Evolutionary conservation across 1,140 invertebrate genomes (phyloP), one percentile per base, ranked within the genome.

Genomic region (Colletes gigas): DNA sequence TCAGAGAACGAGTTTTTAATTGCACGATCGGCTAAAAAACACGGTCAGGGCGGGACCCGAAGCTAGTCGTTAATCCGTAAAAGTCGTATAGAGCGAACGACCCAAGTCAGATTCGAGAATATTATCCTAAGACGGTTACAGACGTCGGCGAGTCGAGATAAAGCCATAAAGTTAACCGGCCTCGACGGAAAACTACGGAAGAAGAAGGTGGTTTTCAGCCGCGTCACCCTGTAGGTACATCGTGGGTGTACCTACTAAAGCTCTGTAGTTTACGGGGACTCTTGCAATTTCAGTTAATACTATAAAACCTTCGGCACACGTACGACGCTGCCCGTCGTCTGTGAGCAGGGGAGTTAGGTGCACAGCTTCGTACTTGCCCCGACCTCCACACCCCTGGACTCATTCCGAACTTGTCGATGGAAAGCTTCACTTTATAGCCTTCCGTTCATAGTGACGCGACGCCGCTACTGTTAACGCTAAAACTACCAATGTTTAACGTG

Each of bases 221-320:
- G 50, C 41, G n/a, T 8, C 84, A 86, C 80, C 83, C 75, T 82
- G 70, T 85, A 71, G 41, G 55, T 65, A 69, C 54, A 19, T 47
- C 52, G 52, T 60, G 21, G 15, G 30, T 44, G 72, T 30, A 52
- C 12, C 74, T 68, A 69, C 60, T 83, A 83, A 83, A 85, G 67
- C 77, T 72, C 63, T 30, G 57, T 77, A 83, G 86, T 91, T 90
- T 90, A 90, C 84, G 88, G 87, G 83, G 84, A 86, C 83, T 87
- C 85, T 89, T 88, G 90, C 90, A 91, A 91, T 91, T 91, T 91
- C 89, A 88, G 87, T 91, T 91, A 91, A 91, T 91, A 89, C 90
- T 87, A 90, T 91, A 91, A 91, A 91, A 91, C 88, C 88, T 88
- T 89, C 79, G 85, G 85, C 70, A 85, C 79, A 86, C 83, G 88